These are phyloP conservation scores for Melanotaenia parkinsoni DNA, from an alignment of 2,797 vertebrate genomes.

Conservation along the genomic window DNA sequence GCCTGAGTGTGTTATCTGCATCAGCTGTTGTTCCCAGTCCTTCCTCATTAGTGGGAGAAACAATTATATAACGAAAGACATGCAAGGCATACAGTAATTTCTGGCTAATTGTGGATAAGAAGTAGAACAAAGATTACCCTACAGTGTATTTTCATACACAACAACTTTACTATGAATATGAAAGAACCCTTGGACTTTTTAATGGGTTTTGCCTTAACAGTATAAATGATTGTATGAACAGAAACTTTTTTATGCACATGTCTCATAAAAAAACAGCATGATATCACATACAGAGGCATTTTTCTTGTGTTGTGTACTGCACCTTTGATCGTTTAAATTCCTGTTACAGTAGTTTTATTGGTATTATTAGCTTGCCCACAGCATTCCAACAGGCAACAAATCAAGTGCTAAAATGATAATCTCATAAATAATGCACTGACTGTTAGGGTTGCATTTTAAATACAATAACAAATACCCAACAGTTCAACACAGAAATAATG, in stretches of 20 bases:
- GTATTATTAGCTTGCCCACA: no score
- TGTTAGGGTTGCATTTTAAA: not conserved
- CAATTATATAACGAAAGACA: conserved; percentile 45
- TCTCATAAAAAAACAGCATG: not conserved
- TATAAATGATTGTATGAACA: no score
- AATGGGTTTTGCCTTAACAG: not conserved
- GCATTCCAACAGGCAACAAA: no score
- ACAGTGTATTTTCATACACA: conserved; percentile 1
- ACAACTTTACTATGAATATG: conserved; percentile 6
- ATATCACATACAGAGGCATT: not conserved
- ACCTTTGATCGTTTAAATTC: not conserved
- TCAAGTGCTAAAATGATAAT: not conserved
- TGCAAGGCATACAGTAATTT: conserved; percentile 29
- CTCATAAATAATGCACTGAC: not conserved
- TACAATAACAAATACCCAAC: not conserved
- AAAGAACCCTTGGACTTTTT: not conserved
- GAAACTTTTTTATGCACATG: not conserved
- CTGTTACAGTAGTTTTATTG: no score
- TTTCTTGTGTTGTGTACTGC: not conserved
- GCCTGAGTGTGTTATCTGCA: conserved; percentile 13
- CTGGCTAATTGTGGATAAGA: conserved; percentile 28
- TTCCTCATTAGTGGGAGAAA: conserved; percentile 49
- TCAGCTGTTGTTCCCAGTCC: conserved; percentile 24
- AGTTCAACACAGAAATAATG: no score
- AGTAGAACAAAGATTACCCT: conserved; percentile 19